Evolutionary conservation across 2,888 invertebrate species (phyloP), one percentile per base, ranked within the genome.

Genomic region (Aspidapion aeneum): DNA sequence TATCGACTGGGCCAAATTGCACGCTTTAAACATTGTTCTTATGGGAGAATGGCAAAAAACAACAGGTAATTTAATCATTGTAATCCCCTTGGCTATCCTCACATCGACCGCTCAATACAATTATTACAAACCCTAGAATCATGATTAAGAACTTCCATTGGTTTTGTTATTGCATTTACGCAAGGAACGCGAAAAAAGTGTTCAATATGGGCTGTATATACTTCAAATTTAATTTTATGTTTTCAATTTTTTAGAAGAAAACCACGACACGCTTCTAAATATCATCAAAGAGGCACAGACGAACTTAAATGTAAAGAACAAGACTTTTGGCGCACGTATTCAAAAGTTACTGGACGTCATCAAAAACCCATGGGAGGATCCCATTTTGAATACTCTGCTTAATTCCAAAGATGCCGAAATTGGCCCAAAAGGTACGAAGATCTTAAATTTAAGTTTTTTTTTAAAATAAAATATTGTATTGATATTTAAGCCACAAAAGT

Each of bases 1-100:
- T 56, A 75, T 79, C 72, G 78, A 79, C 66, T 79, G 78, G 78
- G 78, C 78, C 5, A 79, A 78, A 72, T 68, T 77, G 58, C 79
- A 79, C 69, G 78, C 78, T 21, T 66, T 79, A 51, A 77, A 79
- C 66, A 77, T 78, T 62, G 78, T 79, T 50, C 73, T 79, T 49
- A 77, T 76, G 22, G 79, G 76, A 21, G 77, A 78, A 65, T 79
- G 79, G 79, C 75, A 75, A 68, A 70, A 71, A 62, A 73, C 71
- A 61, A 78, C 77, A 75, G 77, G 79, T 79, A 73, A n/a, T 57
- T 1, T 18, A 22, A 2, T 61, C 21, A 18, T 55, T 60, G 22
- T 55, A n/a, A 1, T 22, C n/a, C 17, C 16, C 12, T n/a, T n/a
- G n/a, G n/a, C n/a, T n/a, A n/a, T n/a, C n/a, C n/a, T n/a, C n/a